Base-by-base conservation (phyloP, 2,888 invertebrate genomes). In the Andrena chrysosceles region DNA sequence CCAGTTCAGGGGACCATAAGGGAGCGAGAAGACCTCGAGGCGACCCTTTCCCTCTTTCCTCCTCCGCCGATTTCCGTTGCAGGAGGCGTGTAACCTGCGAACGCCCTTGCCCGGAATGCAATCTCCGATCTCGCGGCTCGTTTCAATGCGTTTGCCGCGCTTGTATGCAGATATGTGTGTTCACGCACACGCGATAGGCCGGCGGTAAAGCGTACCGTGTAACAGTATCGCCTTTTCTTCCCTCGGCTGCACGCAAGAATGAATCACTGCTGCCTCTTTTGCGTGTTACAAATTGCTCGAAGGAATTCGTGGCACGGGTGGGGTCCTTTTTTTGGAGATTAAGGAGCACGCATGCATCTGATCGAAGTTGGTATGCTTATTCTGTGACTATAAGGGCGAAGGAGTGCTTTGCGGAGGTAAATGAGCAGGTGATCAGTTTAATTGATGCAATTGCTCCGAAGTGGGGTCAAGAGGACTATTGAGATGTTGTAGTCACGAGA, bases 61-160 rank as follows among this genome's bases (percentile, higher is more conserved):
- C 23, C 56, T 56, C 56, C 54, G 13, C 26, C 26, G 49, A 23
- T 68, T 74, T 10, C 68, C 59, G 20, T 26, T 4, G 59, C 48
- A 23, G 63, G 72, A 73, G 42, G 42, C 33, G 26, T 33, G 49
- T 20, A 69, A 69, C 68, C 54, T 66, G 60, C 82, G 75, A 72
- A 82, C 82, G 84, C 84, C 84, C 84, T 84, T 82, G 84, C 70
- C 63, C 75, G 63, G 84, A 84, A 84, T 82, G 84, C 83, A 76
- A 82, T 83, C 81, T 81, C 73, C 74, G 77, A 81, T 81, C 77
- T 81, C 70, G 71, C 33, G 52, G 52, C 77, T 76, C 60, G 67
- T 67, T 78, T 67, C 77, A 62, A 23, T 52, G 35, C 52, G 76
- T 49, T 31, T 26, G 49, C 52, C 16, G 23, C 26, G 48, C 52